Percentiles rank a stretch among this genome's conserved stretches.
Evolutionary conservation across 2,888 invertebrate genomes (phyloP).

Genomic region (Dynastes tityus): DNA sequence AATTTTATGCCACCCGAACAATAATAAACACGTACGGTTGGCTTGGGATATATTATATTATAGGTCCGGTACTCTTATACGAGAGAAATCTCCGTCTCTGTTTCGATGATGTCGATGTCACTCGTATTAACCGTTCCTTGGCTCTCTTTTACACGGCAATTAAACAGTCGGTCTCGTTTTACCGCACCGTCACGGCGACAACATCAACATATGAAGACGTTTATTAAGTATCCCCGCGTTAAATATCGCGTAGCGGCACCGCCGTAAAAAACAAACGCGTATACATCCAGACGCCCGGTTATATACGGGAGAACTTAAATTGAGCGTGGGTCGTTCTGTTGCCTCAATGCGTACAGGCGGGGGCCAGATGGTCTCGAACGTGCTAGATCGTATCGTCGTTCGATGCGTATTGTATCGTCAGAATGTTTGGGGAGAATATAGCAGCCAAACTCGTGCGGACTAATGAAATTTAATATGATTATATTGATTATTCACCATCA

Average conservation of each 20-base stretch:
- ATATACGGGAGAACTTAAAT: slow-evolving; percentile 25
- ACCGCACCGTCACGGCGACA: slow-evolving; percentile 24
- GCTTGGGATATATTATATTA: not conserved
- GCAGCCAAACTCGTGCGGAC: not conserved
- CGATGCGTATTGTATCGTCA: not conserved
- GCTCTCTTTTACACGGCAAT: slow-evolving; percentile 18
- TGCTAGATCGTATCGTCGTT: slow-evolving; percentile 11
- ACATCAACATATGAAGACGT: slow-evolving; percentile 35
- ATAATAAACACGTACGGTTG: slow-evolving; percentile 35
- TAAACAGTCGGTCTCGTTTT: slow-evolving; percentile 37
- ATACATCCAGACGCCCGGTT: not conserved
- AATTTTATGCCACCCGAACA: slow-evolving; percentile 22
- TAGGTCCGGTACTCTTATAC: not conserved
- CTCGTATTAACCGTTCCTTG: not conserved
- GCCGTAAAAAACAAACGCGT: slow-evolving; percentile 19
- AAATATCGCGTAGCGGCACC: slow-evolving; percentile 43
- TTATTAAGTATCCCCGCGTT: slow-evolving; percentile 39
- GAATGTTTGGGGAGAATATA: slow-evolving; percentile 7
- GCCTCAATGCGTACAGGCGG: slow-evolving; percentile 1
- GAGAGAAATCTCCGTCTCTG: slow-evolving; percentile 1
- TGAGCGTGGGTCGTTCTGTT: slow-evolving; percentile 39
- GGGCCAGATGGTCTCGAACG: slow-evolving; percentile 44
- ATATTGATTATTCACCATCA: no score
- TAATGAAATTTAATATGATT: not conserved
- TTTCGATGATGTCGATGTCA: not conserved